phyloP scores from a whole-genome alignment of 2,797 vertebrate genomes.

The Steatocranus sp. region DNA sequence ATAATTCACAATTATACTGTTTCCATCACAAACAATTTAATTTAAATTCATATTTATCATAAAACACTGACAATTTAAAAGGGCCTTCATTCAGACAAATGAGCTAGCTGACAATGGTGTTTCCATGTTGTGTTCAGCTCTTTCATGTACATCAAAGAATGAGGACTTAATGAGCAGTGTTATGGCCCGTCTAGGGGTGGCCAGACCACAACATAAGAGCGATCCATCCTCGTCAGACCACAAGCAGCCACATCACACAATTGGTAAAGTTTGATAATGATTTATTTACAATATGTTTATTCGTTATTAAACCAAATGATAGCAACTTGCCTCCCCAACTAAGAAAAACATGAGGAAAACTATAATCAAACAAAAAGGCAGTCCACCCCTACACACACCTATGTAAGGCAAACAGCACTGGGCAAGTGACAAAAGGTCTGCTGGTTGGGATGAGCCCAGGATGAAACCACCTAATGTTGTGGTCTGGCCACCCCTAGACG shows the following conservation, averaged over 20 bases:
- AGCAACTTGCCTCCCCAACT: not conserved
- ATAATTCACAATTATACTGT: not conserved
- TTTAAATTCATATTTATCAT: not conserved
- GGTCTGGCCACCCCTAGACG: not conserved
- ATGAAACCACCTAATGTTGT: not conserved
- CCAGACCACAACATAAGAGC: not conserved
- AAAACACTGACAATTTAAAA: not conserved
- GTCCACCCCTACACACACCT: not conserved
- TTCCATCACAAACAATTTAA: not conserved
- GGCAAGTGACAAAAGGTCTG: not conserved
- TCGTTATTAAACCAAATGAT: not conserved
- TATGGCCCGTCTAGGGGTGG: not conserved
- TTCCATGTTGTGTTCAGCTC: not conserved
- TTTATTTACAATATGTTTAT: not conserved
- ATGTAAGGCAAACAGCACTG: not conserved
- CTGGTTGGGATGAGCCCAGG: not conserved
- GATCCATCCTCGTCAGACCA: not conserved
- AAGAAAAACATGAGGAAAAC: not conserved
- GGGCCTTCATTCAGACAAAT: not conserved
- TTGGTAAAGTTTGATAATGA: not conserved
- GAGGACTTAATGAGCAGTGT: not conserved
- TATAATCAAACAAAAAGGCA: not conserved
- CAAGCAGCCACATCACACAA: not conserved
- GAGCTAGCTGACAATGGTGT: not conserved
- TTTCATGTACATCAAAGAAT: not conserved